Evolutionary conservation across 2,888 invertebrate species (phyloP), one percentile per base, ranked within the genome.

Genomic region (Leistus spinibarbis): DNA sequence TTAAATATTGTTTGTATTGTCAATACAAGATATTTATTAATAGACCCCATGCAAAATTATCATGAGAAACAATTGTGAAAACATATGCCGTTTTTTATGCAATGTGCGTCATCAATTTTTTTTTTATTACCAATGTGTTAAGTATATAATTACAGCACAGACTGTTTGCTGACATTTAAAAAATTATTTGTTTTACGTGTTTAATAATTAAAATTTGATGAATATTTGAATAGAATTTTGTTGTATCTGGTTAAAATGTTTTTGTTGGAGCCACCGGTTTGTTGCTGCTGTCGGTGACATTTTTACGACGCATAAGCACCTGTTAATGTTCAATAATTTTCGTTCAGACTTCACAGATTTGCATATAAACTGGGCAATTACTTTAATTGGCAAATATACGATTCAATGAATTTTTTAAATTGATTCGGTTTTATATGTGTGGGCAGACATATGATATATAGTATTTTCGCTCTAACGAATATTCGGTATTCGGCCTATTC

Each of bases 311-410:
- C 24, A 16, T 69, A 69, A 69, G 69, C 62, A 69, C 62, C 60
- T 69, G 62, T 70, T 64, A 70, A 70, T 70, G 70, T 70, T 70
- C 24, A 40, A 54, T 54, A 67, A 76, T 76, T 65, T 69, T 75
- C 75, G 53, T 62, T 57, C n/a, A 22, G 24, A 54, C 53, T 40
- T 23, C 53, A 13, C 53, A 13, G 13, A 76, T 76, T 76, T 73
- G 19, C 76, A 77, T 76, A 75, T 69, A 63, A 76, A 75, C 76
- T 40, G 69, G 69, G 74, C 75, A 75, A 75, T 76, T 75, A 75
- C 56, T 68, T 57, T 76, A 76, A 76, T 76, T 75, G 72, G 72
- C 56, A 54, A 10, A 40, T 40, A 40, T 40, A 40, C 40, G 40
- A 40, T 40, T 40, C 10, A 40, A 40, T 40, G 13, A 40, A 10